These are phyloP conservation scores for Parasteatoda tepidariorum DNA, from an alignment of 1,140 invertebrate species.

Conservation along the genomic window DNA sequence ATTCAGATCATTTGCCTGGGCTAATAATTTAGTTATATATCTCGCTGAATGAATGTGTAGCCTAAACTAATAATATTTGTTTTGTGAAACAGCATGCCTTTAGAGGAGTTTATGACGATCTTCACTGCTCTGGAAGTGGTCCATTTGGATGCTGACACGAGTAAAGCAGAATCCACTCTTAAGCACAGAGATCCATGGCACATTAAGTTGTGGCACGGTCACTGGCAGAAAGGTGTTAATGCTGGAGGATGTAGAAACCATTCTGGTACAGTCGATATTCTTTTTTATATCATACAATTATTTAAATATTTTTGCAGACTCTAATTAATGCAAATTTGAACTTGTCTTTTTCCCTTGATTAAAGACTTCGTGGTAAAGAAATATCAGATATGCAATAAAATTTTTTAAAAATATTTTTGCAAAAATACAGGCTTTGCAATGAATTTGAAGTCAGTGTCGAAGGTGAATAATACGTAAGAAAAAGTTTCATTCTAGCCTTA, in stretches of 20 bases:
- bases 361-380: too few relatives aligned
- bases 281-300: too few relatives aligned
- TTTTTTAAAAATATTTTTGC: not conserved
- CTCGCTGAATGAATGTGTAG: not conserved
- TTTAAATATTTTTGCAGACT: too few relatives aligned
- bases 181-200: conserved; percentile 85
- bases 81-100: conserved; percentile 77
- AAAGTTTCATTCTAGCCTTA: too few relatives aligned
- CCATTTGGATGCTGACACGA: conserved; percentile 87
- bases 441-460: not conserved
- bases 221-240: conserved; percentile 86
- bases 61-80: not conserved
- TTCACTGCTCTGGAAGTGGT: conserved; percentile 88
- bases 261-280: too few relatives aligned
- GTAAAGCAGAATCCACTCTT: conserved; percentile 83
- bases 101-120: conserved; percentile 84
- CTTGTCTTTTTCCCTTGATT: too few relatives aligned
- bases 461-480: too few relatives aligned
- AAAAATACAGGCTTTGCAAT: not conserved
- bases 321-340: too few relatives aligned
- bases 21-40: too few relatives aligned
- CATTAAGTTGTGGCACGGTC: conserved; percentile 62
- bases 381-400: not conserved
- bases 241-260: conserved; percentile 93
- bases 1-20: not conserved